These are phyloP conservation scores for Gallinago stenura DNA, from an alignment of 2,797 vertebrate genomes.

Conservation along the genomic window DNA sequence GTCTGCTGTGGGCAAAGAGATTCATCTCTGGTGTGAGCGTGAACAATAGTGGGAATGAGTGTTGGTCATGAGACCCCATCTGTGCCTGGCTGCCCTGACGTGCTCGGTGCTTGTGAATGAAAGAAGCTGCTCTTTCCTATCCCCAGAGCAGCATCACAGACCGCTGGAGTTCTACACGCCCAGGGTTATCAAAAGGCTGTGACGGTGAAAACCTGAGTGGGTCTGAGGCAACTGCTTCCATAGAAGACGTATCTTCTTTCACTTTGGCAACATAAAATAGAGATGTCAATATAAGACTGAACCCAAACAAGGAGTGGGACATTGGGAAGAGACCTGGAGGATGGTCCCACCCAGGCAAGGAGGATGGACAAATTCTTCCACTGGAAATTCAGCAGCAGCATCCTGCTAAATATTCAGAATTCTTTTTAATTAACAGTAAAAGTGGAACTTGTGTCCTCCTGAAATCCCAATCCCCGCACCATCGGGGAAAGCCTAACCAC, in stretches of 20 bases:
- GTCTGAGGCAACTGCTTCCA: neutral
- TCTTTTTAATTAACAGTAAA: neutral
- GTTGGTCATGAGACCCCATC: neutral
- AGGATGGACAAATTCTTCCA: neutral
- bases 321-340: neutral
- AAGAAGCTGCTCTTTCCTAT: neutral
- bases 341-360: neutral
- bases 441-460: neutral
- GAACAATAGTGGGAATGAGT: conserved; percentile 21
- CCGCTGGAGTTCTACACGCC: neutral
- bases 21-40: neutral
- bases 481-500: neutral
- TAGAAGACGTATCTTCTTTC: fast-evolving
- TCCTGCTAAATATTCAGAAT: neutral
- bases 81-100: neutral
- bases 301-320: neutral
- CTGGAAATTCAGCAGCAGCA: neutral
- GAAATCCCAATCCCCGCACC: neutral
- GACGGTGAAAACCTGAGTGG: neutral
- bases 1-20: conserved; percentile 13
- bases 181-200: neutral
- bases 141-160: neutral
- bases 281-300: neutral
- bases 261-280: neutral
- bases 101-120: neutral